Evolutionary conservation across 2,888 invertebrate species (phyloP).

Genomic region (Petrolisthes cinctipes): DNA sequence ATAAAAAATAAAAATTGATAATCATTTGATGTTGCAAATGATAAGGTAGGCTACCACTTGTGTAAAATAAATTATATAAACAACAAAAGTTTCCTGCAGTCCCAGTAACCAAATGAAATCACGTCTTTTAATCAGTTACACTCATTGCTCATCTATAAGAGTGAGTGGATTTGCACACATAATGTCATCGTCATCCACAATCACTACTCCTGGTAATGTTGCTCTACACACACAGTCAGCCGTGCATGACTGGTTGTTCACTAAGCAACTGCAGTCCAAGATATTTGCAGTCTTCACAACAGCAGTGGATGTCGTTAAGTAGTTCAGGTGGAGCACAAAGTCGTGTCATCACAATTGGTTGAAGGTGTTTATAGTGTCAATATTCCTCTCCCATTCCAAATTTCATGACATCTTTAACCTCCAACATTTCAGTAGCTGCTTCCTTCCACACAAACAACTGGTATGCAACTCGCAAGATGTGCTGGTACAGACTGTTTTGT

Average conservation of each 20-base stretch:
- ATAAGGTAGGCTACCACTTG: no score
- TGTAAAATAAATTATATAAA: no score
- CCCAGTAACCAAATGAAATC: no score
- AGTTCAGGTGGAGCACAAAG: conserved; percentile 16
- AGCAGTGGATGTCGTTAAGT: background rate
- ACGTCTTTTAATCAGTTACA: no score
- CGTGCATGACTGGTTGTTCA: background rate
- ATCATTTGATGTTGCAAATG: no score
- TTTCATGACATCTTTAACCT: no score
- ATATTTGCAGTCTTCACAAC: background rate
- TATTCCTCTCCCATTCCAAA: background rate
- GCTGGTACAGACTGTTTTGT: conserved; percentile 9
- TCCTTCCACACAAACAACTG: conserved; percentile 4
- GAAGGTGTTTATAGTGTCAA: conserved; percentile 5
- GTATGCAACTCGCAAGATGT: background rate
- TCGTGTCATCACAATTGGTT: background rate
- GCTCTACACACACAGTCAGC: background rate
- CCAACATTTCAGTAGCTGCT: background rate
- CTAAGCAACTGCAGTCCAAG: background rate
- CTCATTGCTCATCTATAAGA: background rate
- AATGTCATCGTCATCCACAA: background rate
- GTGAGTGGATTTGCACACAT: background rate
- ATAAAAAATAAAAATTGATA: no score
- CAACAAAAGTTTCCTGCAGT: no score
- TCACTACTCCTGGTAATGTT: background rate